Base-by-base conservation (phyloP, 2,113 vertebrate genomes). In the Neolamprologus ventralis region DNA sequence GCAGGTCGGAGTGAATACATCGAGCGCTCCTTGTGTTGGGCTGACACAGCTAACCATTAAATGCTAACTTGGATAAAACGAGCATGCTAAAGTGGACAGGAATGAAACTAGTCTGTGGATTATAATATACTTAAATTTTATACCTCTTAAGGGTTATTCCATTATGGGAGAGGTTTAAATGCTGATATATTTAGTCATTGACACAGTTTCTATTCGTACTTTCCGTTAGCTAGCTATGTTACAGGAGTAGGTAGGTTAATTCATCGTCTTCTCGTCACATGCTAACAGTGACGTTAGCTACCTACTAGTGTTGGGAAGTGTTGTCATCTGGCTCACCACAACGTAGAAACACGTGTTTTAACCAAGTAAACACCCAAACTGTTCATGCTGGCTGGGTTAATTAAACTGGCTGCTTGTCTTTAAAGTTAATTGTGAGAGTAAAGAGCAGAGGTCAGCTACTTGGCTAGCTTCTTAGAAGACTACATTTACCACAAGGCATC, bases 241-340 rank as follows among this genome's bases (percentile, higher is more conserved):
- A 21, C 7, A 85, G 84, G 55, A 7, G 28, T 47, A 9, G 40
- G 28, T 53, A 9, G 40, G 78, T 93, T 88, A 88, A 93, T 94
- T 93, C 90, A 94, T 94, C 88, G 83, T 84, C 84, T 80, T 80
- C 71, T 88, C 53, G 81, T 88, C 60, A 87, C 85, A 91, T 87
- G 94, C 93, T 94, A 93, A 93, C 82, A 47, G 55, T 81, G 63
- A 85, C 78, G 80, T 88, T 93, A 91, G 87, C 87, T 17, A 35
- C 45, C 79, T 5, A 71, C 17, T 51, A 16, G 57, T 55, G 12
- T 60, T n/a, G 8, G 45, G 19, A 73, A 65, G 45, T 53, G 3
- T 12, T 11, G 4, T 89, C 65, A 82, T 10, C 35, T 40, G 12
- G 3, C 10, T 88, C 17, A 49, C 17, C n/a, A 10, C 23, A 54